These are phyloP conservation scores for Drosophila sproati DNA, from an alignment of 1,140 invertebrate species.

Conservation along the genomic window DNA sequence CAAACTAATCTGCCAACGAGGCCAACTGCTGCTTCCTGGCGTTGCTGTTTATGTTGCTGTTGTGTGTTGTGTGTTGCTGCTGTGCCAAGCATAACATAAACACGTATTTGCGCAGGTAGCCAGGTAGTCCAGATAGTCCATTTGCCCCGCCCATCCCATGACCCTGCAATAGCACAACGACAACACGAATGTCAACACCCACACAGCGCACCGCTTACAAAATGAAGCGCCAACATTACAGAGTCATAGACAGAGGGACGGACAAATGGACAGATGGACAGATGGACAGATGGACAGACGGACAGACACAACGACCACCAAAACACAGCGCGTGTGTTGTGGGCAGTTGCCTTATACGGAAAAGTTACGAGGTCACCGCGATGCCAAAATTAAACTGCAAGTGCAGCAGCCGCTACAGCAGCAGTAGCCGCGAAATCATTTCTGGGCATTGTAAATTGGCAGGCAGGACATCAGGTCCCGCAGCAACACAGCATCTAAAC, in stretches of 20 bases:
- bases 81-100: constrained; percentile 70
- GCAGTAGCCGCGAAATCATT: constrained; percentile 44
- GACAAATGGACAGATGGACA: not conserved
- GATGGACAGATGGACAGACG: constrained; percentile 1
- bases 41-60: not conserved
- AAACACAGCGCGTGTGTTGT: constrained; percentile 39
- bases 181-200: constrained; percentile 72
- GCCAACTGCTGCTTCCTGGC: constrained; percentile 15
- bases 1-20: constrained; percentile 74
- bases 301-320: constrained; percentile 12
- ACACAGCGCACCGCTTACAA: constrained; percentile 49
- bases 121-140: constrained; percentile 38
- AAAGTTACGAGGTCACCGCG: constrained; percentile 47
- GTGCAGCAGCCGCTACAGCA: constrained; percentile 37
- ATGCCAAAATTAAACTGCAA: constrained; percentile 74
- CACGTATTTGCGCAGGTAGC: constrained; percentile 72
- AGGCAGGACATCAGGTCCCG: constrained; percentile 44
- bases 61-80: constrained; percentile 31
- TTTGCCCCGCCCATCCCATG: constrained; percentile 37
- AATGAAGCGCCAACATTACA: constrained; percentile 50
- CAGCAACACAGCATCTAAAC: constrained; percentile 31
- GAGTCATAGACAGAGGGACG: constrained; percentile 9
- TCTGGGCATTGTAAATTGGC: constrained; percentile 59
- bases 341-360: constrained; percentile 45
- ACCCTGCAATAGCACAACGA: constrained; percentile 34